Conservation (phyloP, 2,888 invertebrate species). For the Branchipolynoe longqiensis region DNA sequence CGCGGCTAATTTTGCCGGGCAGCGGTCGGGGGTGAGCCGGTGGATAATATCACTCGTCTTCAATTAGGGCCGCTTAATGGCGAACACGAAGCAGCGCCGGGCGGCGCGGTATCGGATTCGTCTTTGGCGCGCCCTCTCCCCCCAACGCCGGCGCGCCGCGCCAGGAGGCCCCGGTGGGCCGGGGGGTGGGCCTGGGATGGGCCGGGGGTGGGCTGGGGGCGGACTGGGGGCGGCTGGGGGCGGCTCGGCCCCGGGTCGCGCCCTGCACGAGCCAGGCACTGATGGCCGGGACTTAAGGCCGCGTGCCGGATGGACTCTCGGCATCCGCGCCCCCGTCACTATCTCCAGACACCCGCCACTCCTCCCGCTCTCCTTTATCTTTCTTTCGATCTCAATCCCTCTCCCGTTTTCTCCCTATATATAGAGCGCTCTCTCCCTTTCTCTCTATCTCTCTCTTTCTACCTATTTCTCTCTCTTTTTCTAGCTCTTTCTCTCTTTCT, state of each 20-base stretch:
- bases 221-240: slow-evolving; percentile 15
- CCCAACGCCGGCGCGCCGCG: not conserved
- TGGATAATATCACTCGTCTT: slow-evolving; percentile 56
- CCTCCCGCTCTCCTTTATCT: no score
- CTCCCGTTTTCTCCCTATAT: no score
- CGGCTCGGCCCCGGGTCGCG: slow-evolving; percentile 3
- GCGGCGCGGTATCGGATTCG: slow-evolving; percentile 30
- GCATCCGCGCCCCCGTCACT: no score
- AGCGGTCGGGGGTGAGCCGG: slow-evolving; percentile 28
- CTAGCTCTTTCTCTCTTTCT: no score
- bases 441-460: no score
- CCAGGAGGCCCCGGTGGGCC: not conserved
- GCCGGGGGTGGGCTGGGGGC: not conserved
- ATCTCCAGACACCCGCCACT: no score
- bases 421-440: no score
- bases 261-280: no score
- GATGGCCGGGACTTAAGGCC: no score
- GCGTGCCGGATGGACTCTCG: no score
- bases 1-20: slow-evolving; percentile 47
- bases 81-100: slow-evolving; percentile 23
- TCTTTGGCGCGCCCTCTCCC: not conserved
- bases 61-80: slow-evolving; percentile 51
- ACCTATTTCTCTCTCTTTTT: no score
- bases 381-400: no score
- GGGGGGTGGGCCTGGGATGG: not conserved